These are phyloP conservation scores for Alsophila aescularia DNA, from an alignment of 2,888 invertebrate genomes.

Conservation along the genomic window DNA sequence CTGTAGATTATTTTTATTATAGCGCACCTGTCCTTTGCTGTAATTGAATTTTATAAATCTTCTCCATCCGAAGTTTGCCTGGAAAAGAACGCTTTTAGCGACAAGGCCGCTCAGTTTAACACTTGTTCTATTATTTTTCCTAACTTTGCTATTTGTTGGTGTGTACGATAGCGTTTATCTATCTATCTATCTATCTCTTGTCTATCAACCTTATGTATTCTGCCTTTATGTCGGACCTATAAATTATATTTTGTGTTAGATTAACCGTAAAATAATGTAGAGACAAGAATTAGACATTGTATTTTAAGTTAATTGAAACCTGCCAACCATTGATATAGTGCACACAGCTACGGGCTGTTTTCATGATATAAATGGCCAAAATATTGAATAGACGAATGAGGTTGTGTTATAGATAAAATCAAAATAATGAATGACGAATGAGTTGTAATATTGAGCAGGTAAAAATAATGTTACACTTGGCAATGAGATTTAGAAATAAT, in stretches of 20 bases:
- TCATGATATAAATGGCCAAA: constrained; percentile 13
- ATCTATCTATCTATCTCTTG: no score
- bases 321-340: constrained; percentile 9
- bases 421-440: constrained; percentile 12
- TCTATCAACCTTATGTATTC: no score
- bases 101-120: no score
- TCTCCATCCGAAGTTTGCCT: no score
- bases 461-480: constrained; percentile 48
- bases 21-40: no score
- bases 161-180: no score
- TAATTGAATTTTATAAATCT: no score
- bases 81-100: no score
- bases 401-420: constrained; percentile 17
- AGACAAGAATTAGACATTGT: constrained; percentile 3
- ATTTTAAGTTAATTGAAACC: constrained; percentile 15
- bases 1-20: no score
- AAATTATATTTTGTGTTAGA: not conserved
- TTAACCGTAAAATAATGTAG: no score
- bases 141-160: no score
- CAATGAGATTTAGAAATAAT: constrained; percentile 49
- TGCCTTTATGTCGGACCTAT: not conserved
- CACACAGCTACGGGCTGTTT: constrained; percentile 7
- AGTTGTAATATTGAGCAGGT: constrained; percentile 26
- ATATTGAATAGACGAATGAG: constrained; percentile 6
- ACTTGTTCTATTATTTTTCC: no score